These are phyloP conservation scores for Austrolebias charrua DNA, from an alignment of 2,797 vertebrate genomes.

Conservation along the genomic window DNA sequence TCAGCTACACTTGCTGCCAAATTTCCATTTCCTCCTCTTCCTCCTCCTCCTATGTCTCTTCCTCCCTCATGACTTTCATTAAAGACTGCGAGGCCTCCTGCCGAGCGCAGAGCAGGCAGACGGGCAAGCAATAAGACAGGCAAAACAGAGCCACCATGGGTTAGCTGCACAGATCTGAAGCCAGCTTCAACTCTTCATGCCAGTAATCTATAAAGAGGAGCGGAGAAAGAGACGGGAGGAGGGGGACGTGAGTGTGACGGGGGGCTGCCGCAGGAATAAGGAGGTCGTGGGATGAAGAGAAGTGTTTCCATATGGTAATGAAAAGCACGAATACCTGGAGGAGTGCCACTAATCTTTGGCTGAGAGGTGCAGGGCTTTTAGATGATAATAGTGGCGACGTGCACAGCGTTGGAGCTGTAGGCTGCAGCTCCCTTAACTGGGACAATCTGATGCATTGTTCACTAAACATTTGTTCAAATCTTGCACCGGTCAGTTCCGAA, in stretches of 20 bases:
- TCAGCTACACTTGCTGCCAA: conserved; percentile 33
- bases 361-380: conserved; percentile 66
- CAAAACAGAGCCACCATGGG: conserved; percentile 52
- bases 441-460: neutral
- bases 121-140: conserved; percentile 39
- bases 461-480: conserved; percentile 1
- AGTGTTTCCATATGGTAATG: conserved; percentile 78
- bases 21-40: conserved; percentile 31
- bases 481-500: neutral
- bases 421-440: neutral
- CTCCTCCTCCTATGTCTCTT: conserved; percentile 28
- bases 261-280: conserved; percentile 32
- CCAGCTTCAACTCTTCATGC: conserved; percentile 73
- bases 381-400: conserved; percentile 46
- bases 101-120: conserved; percentile 37
- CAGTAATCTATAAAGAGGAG: conserved; percentile 73
- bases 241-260: conserved; percentile 21
- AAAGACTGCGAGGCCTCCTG: conserved; percentile 58
- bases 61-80: conserved; percentile 64
- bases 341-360: conserved; percentile 74
- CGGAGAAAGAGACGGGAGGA: conserved; percentile 35
- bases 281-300: conserved; percentile 67
- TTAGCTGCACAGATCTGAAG: conserved; percentile 69
- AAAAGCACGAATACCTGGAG: conserved; percentile 75
- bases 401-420: conserved; percentile 2